phyloP scores from a whole-genome alignment of 2,888 invertebrate species.

The Drosophila mercatorum region DNA sequence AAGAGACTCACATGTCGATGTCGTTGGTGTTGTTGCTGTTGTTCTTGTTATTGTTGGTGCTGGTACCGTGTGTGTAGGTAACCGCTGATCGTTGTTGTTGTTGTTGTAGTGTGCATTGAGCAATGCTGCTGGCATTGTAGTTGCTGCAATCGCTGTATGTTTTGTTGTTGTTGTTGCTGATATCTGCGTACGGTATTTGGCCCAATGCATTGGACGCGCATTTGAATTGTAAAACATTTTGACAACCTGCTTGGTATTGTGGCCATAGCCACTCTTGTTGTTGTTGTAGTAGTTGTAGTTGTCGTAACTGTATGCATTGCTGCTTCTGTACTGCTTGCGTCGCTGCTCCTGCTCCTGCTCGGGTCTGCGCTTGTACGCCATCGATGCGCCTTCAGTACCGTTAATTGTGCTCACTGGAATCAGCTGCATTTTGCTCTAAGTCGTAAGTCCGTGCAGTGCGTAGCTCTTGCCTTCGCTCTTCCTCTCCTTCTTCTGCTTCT shows the following conservation, averaged over 20 bases:
- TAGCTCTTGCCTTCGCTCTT: neutral
- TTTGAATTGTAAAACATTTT: conserved; percentile 65
- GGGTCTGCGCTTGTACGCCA: conserved; percentile 56
- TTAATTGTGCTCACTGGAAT: conserved; percentile 3
- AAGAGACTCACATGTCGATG: conserved; percentile 54
- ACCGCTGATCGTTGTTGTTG: conserved; percentile 22
- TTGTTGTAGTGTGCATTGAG: conserved; percentile 3
- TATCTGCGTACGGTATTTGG: conserved; percentile 11
- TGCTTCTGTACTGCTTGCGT: conserved; percentile 44
- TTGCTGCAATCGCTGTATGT: conserved; percentile 12
- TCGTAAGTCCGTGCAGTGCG: too few species aligned
- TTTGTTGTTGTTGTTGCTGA: conserved; percentile 15
- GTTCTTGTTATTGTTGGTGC: conserved; percentile 2
- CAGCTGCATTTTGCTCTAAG: conserved; percentile 30
- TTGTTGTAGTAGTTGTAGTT: conserved; percentile 5
- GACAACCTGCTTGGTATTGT: conserved; percentile 18
- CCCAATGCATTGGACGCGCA: conserved; percentile 24
- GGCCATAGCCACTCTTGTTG: conserved; percentile 9
- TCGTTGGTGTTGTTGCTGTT: conserved; percentile 4
- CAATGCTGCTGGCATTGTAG: conserved; percentile 7
- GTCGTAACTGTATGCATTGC: conserved; percentile 5
- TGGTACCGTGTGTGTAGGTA: neutral
- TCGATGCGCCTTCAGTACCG: neutral
- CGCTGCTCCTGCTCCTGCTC: conserved; percentile 48
- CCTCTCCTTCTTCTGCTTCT: neutral